Evolutionary conservation across 2,113 vertebrate genomes (phyloP).

Genomic region (Hyaena hyaena): DNA sequence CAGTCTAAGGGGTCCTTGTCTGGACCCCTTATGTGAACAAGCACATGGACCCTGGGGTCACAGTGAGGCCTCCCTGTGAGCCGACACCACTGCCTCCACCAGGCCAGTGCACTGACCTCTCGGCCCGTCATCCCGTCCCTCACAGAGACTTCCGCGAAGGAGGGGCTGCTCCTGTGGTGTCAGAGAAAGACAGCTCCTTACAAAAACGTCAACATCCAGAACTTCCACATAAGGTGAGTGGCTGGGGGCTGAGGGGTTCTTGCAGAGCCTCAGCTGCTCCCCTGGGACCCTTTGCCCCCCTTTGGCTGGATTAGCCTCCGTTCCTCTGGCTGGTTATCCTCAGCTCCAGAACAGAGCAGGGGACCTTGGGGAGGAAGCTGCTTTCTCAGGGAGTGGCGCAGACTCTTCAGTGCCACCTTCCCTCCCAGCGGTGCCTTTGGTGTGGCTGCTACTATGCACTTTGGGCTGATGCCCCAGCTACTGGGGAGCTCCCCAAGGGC

Average conservation of each 20-base stretch:
- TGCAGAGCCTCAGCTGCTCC: neutral
- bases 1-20: neutral
- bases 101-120: neutral
- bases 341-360: neutral
- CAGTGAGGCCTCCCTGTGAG: neutral
- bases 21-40: neutral
- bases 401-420: too few relatives aligned
- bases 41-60: neutral
- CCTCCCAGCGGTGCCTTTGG: neutral
- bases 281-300: too few relatives aligned
- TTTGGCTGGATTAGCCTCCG: neutral
- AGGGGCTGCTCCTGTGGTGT: constrained; percentile 98
- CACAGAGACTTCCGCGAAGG: constrained; percentile 98
- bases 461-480: neutral
- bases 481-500: neutral
- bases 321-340: neutral
- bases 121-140: rapidly evolving
- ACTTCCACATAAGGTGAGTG: constrained; percentile 98
- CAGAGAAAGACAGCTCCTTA: constrained; percentile 99
- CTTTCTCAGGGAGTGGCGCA: neutral
- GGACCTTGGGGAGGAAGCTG: neutral
- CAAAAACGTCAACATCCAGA: constrained; percentile 99
- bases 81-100: rapidly evolving
- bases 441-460: neutral
- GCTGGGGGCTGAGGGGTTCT: neutral